Evolutionary conservation across 1,140 invertebrate species (phyloP), one percentile per base, ranked within the genome.

Genomic region (Agrilus planipennis): DNA sequence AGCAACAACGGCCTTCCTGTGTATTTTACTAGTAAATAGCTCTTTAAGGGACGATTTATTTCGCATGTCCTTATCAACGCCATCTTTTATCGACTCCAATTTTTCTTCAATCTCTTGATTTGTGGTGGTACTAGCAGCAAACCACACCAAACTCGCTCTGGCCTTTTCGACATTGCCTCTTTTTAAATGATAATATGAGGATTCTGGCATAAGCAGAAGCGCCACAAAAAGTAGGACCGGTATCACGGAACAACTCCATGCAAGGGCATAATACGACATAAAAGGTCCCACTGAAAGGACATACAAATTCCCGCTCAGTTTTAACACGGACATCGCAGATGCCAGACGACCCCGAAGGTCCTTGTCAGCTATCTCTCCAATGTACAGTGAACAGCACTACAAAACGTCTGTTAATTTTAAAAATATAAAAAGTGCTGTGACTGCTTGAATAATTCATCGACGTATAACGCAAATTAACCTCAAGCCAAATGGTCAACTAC

Each of bases 131-230:
- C 18, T 11, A 4, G 7, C 14, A 4, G 35, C 21, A 3, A 37
- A 18, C 4, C 6, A 6, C 3, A 58, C 54, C 23, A 87, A 50
- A 0, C 75, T 71, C 28, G 64, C 41, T 5, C 60, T 57, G 0
- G 77, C 76, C 36, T 72, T 66, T 1, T 62, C 54, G 36, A 63
- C 63, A 16, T 59, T 52, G 25, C 64, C 63, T 60, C 69, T 68
- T 51, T 73, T 71, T 39, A 81, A 61, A 3, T 81, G 60, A 62
- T 67, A 73, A 45, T 74, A 71, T n/a, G 73, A 72, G 41, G 71
- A 74, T 60, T 75, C 73, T 18, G 71, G 71, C 27, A 72, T 56
- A 47, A 73, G 74, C 18, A 70, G 62, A 44, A 75, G 74, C 5
- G 56, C 54, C 25, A 72, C 43, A 9, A 71, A 57, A 50, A 73